Evolutionary conservation across 2,113 vertebrate species (phyloP), one percentile per base, ranked within the genome.

Genomic region (Lepisosteus osseus): DNA sequence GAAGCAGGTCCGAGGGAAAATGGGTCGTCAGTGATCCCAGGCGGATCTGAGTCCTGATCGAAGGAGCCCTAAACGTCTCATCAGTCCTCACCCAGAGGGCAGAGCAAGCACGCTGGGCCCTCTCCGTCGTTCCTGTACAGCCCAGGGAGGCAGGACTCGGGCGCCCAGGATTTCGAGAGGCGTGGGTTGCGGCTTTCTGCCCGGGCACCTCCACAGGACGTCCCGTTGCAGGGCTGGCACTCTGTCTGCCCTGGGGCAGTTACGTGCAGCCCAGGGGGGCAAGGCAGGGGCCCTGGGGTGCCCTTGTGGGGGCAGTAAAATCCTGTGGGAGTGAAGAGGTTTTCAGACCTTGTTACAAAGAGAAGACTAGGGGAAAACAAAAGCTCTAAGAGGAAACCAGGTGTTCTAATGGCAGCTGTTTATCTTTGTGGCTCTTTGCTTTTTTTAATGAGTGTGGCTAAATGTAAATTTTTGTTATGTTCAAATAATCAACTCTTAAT

Each of bases 231-330:
- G 15, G 56, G 82, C 44, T 55, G 77, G 72, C 91, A 94, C 3
- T 68, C 68, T 5, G 69, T 79, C 78, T 91, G 90, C 43, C 86
- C 87, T 8, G 74, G 63, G 47, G 65, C 55, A 15, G 84, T 86
- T 41, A 83, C 71, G 64, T 80, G 85, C 56, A 81, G 83, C 11
- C 85, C 89, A 7, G 76, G 68, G 11, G 86, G 84, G 78, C 90
- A 91, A 3, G 78, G 72, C 42, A 89, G 77, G 0, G 90, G 88
- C 72, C 85, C 78, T 3, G 82, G 75, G 74, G 83, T 90, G 11
- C 87, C 84, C 61, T 68, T 77, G 43, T 84, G 71, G 51, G 91
- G 91, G 75, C 91, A 93, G 71, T 78, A 84, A 62, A 78, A 84
- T 45, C 90, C 92, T 93, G 63, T n/a, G 40, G 43, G 61, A 69